phyloP scores from a whole-genome alignment of 2,797 vertebrate genomes.

The Borostomias antarcticus region DNA sequence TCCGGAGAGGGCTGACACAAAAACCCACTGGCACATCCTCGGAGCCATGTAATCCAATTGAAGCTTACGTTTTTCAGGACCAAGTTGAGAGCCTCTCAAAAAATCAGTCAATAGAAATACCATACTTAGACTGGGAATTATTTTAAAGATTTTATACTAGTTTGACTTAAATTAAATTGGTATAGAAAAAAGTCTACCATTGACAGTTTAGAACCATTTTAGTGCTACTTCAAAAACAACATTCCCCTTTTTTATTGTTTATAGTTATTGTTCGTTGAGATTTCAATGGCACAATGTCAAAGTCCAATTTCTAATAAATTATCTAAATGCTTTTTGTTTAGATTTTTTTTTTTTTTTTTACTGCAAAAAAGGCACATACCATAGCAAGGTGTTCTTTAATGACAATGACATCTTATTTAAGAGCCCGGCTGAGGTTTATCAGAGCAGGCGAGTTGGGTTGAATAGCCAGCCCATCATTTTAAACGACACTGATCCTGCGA shows the following conservation, averaged over 20 bases:
- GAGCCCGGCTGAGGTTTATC: neutral
- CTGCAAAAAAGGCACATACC: no score
- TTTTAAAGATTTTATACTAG: neutral
- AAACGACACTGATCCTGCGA: slow-evolving; percentile 24
- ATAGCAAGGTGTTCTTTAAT: neutral
- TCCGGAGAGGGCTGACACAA: slow-evolving; percentile 41
- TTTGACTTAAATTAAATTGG: neutral
- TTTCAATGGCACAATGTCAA: no score
- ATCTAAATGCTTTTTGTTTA: no score
- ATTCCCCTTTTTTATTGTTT: no score
- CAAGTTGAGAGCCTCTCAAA: slow-evolving; percentile 23
- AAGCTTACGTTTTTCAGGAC: slow-evolving; percentile 36
- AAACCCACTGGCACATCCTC: slow-evolving; percentile 36
- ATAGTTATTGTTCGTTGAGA: no score
- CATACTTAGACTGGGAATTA: slow-evolving; percentile 5
- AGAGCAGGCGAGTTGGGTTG: slow-evolving; percentile 16
- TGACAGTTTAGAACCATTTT: no score
- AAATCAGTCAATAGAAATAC: slow-evolving; percentile 29
- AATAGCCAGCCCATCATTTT: slow-evolving; percentile 15
- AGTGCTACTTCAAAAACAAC: no score
- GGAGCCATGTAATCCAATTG: slow-evolving; percentile 35
- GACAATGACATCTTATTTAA: neutral
- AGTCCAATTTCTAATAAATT: no score
- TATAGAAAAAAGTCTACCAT: neutral
- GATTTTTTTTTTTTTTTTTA: no score